Base-by-base conservation (phyloP, 92 coral and sea anemone genomes). In the Actinostola sp. region DNA sequence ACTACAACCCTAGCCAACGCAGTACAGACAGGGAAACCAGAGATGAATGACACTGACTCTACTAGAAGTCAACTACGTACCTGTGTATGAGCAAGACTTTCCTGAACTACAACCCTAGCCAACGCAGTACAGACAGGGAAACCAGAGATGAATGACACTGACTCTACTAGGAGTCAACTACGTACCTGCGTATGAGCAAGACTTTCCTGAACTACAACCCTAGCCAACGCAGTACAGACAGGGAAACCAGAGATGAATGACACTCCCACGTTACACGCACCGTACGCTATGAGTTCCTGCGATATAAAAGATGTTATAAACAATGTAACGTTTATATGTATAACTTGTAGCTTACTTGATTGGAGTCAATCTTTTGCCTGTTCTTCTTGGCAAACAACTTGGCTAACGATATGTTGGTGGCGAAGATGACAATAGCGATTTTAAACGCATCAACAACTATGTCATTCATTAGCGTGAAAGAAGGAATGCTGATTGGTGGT, bases 331-430 rank as follows among this genome's bases (percentile, higher is more conserved):
- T 31, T 28, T 46, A 21, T 20, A 20, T 19, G 7, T 20, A 55
- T 48, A 13, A 23, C 5, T 48, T 48, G 54, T 9, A 14, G 54
- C 85, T 52, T 61, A 90, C 98, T 88, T 93, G 98, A 76, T 88
- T 90, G 8, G 91, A 85, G 38, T 93, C 98, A 33, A 93, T 72
- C 19, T 88, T 71, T 46, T 94, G 89, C 29, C 89, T 89, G 19
- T 69, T 74, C 68, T 91, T 94, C 88, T 94, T 92, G 1, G 98
- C 97, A 58, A 85, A 94, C 85, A 94, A 76, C 67, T 88, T 91
- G 21, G 87, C 58, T 48, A 94, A 63, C 43, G 98, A 88, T n/a
- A 94, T 81, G 77, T 94, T 94, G 35, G 92, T 91, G 5, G 97
- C 97, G 72, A 92, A 89, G 25, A 92, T 86, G 28, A 94, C 97